Base-by-base conservation (phyloP, 2,113 vertebrate species). In the Pollimyrus isidori region DNA sequence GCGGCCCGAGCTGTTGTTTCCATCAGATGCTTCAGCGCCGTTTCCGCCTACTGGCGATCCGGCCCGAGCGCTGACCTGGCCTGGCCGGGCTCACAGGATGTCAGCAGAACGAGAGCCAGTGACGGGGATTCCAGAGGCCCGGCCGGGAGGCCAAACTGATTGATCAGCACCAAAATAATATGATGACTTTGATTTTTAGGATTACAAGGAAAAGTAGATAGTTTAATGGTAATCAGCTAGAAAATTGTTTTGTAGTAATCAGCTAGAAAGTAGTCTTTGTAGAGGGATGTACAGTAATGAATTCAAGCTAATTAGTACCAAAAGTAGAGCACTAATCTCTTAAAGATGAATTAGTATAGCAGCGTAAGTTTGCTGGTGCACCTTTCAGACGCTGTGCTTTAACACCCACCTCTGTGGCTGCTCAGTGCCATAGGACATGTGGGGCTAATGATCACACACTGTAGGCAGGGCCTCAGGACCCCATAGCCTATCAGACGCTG, bases 371-470 rank as follows among this genome's bases (percentile, higher is more conserved):
- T 89, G 88, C 88, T 42, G 53, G 56, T 84, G 52, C 56, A 89
- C 35, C 88, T 84, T 89, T 89, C 53, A 62, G 76, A 58, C 5
- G 52, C 76, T 42, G n/a, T 26, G 88, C 82, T 89, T 89, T 89
- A 85, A 83, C 53, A 39, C 23, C 35, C 53, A 84, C 80, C 58
- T 48, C 50, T 9, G 83, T 56, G 83, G 56, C 30, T 21, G 42
- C 88, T 46, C 52, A 84, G 88, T 85, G 88, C 76, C 88, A 85
- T 85, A 46, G 50, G 83, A 48, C 76, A 46, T 15, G 52, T 46
- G 53, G 76, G 48, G 52, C 35, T 35, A 49, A 45, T 49, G 30
- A 76, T 39, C 35, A 39, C 35, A 80, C 5, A 3, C 7, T 39
- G 73, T 4, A 80, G 73, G 62, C 10, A 26, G n/a, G n/a, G 62